Conservation (phyloP, 2,797 vertebrate species). For the Garrulus glandarius region DNA sequence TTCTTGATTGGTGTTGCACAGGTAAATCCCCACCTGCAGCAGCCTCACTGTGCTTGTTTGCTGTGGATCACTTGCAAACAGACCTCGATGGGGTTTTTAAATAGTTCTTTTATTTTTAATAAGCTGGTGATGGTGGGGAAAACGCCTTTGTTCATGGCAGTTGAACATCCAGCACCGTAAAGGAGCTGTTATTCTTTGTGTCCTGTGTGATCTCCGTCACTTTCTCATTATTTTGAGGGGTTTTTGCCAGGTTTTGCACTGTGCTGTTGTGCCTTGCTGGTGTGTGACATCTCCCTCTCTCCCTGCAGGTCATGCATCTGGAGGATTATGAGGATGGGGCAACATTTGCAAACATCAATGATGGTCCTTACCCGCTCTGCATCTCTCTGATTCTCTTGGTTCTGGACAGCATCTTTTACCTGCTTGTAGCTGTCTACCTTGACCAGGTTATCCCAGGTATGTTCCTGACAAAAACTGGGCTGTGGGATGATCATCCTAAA, state of each 20-base stretch:
- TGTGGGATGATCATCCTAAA: neutral
- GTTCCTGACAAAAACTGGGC: neutral
- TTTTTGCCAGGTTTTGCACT: neutral
- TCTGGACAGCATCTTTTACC: constrained; percentile 89
- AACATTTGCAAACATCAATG: constrained; percentile 81
- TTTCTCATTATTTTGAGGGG: neutral
- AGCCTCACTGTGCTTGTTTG: accelerated
- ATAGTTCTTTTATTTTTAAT: neutral
- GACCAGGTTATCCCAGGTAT: constrained; percentile 95
- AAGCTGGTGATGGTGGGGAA: neutral
- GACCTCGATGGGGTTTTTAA: neutral
- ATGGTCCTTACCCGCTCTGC: constrained; percentile 88
- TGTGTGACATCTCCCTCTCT: neutral
- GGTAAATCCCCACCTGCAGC: constrained; percentile 69
- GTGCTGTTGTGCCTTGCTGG: accelerated
- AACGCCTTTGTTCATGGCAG: accelerated
- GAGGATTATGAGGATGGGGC: constrained; percentile 92
- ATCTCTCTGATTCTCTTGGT: constrained; percentile 84
- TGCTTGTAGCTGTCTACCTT: constrained; percentile 89
- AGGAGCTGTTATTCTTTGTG: neutral
- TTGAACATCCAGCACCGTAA: accelerated
- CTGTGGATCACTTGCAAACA: accelerated
- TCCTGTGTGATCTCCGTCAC: neutral
- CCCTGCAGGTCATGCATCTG: constrained; percentile 88
- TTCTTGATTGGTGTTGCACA: constrained; percentile 93